Evolutionary conservation across 2,797 vertebrate genomes (phyloP), one percentile per base, ranked within the genome.

Genomic region (Poecilia wingei): DNA sequence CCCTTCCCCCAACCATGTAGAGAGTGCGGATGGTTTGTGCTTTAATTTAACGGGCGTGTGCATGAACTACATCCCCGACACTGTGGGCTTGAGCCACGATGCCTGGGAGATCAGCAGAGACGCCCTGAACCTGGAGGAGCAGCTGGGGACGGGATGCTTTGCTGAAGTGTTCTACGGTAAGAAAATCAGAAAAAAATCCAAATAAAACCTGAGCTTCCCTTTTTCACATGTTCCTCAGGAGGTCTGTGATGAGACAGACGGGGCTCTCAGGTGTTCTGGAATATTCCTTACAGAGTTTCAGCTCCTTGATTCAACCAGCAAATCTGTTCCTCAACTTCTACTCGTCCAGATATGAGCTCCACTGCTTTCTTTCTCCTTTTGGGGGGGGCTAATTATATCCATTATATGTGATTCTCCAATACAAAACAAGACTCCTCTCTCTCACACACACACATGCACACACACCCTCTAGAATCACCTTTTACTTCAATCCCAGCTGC

Each of bases 81-180:
- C 98, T 93, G 88, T 97, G 95, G 98, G 98, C 96, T 97, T 99
- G 97, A 95, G 96, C 97, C 98, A 98, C 91, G 98, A 99, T 96
- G 96, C 97, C 94, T 99, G 98, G 98, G 98, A 99, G 96, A 96
- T 99, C 94, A 88, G 91, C 94, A 97, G 98, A 88, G 94, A 95
- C 82, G 92, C 97, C 78, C 96, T 99, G 92, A 93, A 86, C 94
- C 94, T 98, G 96, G 95, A 98, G 84, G 92, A 97, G 95, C 99
- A 98, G 96, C 97, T 99, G 93, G 98, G 98, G 92, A 97, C 98
- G 84, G 98, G 98, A 93, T 99, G 98, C 97, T 99, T 99, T 95
- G 98, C 98, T 94, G 97, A 99, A 93, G 98, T 99, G 90, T 99
- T 97, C 96, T 97, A 95, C 96, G 98, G 98, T 99, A 99, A 99